Evolutionary conservation across 2,113 vertebrate species (phyloP), one percentile per base, ranked within the genome.

Genomic region (Eulemur rufifrons): DNA sequence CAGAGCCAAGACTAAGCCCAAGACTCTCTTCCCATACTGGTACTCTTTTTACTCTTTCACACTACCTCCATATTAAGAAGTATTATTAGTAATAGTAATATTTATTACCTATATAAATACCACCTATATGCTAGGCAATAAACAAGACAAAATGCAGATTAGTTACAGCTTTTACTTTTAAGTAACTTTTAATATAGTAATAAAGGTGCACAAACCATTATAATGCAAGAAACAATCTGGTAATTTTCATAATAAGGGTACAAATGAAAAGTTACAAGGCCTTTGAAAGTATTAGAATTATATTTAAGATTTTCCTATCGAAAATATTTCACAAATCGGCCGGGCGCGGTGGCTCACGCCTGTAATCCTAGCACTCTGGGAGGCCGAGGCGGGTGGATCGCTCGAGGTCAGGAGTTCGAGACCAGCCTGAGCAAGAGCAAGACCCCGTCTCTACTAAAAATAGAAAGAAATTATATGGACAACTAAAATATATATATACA

Each of bases 261-360:
- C 8, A 92, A 66, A 50, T 86, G 66, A 82, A 89, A 86, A 92
- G 27, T 80, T 94, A 42, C 27, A 54, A 68, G 27, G 9, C 61
- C 18, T 54, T 85, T 89, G 21, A 89, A 71, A 86, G 13, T 66
- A 59, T 64, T 54, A 42, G 9, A 88, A 88, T 78, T 83, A 64
- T 66, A 85, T 45, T 81, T 63, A 89, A 47, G 13, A 61, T 68
- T 92, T 64, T 86, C 66, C 56, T 83, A 68, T 56, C 74, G 20
- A 89, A 96, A 93, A 54, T 6, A 83, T 85, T 66, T 93, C 64
- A 86, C 42, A 93, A 89, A 93, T 68, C 7, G n/a, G n/a, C n/a
- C n/a, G n/a, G n/a, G n/a, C n/a, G n/a, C n/a, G n/a, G n/a, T n/a
- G n/a, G n/a, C n/a, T n/a, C n/a, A n/a, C n/a, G n/a, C n/a, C n/a